Evolutionary conservation across 1,140 invertebrate species (phyloP), one percentile per base, ranked within the genome.

Genomic region (Piezodorus guildinii): DNA sequence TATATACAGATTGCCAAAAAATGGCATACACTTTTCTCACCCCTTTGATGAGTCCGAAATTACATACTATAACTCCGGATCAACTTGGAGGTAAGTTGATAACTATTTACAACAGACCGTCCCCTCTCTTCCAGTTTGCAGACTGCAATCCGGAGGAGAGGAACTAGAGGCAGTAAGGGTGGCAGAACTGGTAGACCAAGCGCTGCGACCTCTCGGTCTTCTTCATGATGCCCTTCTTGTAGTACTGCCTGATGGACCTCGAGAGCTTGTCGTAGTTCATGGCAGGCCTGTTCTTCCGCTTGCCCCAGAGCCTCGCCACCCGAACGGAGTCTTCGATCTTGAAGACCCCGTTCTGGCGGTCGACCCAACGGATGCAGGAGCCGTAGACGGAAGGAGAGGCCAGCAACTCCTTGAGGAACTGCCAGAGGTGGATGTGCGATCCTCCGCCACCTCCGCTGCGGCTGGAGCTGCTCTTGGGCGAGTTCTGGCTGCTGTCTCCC

Each of bases 231-330:
- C 94, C 94, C 76, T 99, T 99, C 77, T 98, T 98, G 82, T 99
- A 99, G 78, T 99, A 99, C 75, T 99, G 96, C 17, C 96, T 80
- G 69, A 99, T 96, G 67, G 94, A 97, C 51, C 96, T 84, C 63
- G 93, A 96, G 39, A 99, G 77, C 74, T 99, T 99, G 79, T 99
- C 96, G 77, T 99, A 99, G 78, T 99, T 99, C 96, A 99, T 99
- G 3, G 94, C 94, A 0, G 96, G 94, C 15, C 96, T 80, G 77
- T 99, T 99, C 76, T 99, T 99, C 51, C 96, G 80, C 67, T 90
- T 86, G 44, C 96, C 96, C 96, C 96, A 99, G 6, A 97, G 81
- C 65, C 87, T 81, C 0, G 96, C 96, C 21, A 99, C 94, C 66
- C 90, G 83, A 19, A 96, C 92, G 8, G 94, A 97, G 77, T 98